phyloP scores from a whole-genome alignment of 2,113 vertebrate species.

The Urocitellus parryii region DNA sequence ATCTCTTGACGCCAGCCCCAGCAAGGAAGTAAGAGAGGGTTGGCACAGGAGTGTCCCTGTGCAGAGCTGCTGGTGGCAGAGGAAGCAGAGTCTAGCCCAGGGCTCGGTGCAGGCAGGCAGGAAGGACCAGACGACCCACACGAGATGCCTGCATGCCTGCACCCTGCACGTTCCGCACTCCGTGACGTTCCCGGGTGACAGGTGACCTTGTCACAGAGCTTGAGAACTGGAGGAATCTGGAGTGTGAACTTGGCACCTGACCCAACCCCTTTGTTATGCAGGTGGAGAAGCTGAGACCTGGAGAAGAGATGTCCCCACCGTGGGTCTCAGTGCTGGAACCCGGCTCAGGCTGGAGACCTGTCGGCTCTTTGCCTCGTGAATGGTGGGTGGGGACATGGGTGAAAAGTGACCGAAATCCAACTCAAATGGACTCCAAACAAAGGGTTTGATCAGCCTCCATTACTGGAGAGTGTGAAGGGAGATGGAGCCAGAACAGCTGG shows the following conservation, averaged over 20 bases:
- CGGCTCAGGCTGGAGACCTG: not conserved
- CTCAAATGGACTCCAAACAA: not conserved
- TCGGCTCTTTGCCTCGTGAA: not conserved
- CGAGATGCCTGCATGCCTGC: not conserved
- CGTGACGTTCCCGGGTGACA: not conserved
- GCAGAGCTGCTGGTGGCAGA: not conserved
- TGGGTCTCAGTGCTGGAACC: not conserved
- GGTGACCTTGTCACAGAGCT: not conserved
- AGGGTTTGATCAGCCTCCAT: not conserved
- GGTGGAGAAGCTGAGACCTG: not conserved
- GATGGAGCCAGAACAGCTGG: not conserved
- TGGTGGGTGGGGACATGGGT: no score
- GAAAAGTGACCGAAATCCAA: not conserved
- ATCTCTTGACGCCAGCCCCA: not conserved
- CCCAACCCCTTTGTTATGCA: not conserved
- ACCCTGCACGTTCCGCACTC: rapidly evolving
- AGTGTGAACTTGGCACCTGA: not conserved
- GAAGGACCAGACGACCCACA: no score
- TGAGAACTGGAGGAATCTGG: not conserved
- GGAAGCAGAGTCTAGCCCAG: not conserved
- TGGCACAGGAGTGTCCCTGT: not conserved
- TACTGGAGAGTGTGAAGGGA: not conserved
- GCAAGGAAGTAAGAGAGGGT: not conserved
- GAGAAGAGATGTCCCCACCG: not conserved
- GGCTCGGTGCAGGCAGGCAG: no score